Percentiles rank a stretch among this genome's conserved stretches.
Evolutionary conservation across 2,113 vertebrate species (phyloP).

Genomic region (Morone chrysops): DNA sequence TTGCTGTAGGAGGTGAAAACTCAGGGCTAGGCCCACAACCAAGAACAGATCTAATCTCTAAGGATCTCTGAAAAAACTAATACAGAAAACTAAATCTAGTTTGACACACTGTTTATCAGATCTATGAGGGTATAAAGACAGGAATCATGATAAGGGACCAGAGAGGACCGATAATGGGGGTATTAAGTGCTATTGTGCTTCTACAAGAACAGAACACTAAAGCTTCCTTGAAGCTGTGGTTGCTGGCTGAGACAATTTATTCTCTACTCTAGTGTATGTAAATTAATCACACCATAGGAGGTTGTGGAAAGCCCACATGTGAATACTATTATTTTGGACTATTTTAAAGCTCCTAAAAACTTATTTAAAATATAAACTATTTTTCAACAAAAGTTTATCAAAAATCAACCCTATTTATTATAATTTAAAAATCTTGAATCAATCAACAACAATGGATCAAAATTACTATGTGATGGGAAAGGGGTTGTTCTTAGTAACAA

Average conservation of each 20-base stretch:
- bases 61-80: slow-evolving; percentile 40
- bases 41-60: slow-evolving; percentile 38
- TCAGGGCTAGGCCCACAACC: slow-evolving; percentile 31
- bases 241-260: slow-evolving; percentile 21
- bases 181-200: slow-evolving; percentile 45
- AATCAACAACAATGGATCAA: not conserved
- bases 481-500: not conserved
- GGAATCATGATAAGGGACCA: slow-evolving; percentile 47
- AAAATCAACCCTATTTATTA: no score
- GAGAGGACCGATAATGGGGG: slow-evolving; percentile 46
- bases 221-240: slow-evolving; percentile 30
- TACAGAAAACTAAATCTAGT: slow-evolving; percentile 48
- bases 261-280: slow-evolving; percentile 10
- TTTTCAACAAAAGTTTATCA: not conserved
- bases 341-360: not conserved
- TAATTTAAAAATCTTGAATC: no score
- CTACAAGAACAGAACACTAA: slow-evolving; percentile 21
- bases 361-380: not conserved
- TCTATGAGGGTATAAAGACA: slow-evolving; percentile 46
- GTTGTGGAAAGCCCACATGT: not conserved
- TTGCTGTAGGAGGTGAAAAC: slow-evolving; percentile 31
- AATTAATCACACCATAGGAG: not conserved
- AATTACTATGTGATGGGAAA: not conserved
- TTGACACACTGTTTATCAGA: slow-evolving; percentile 68
- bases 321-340: not conserved